phyloP scores from a whole-genome alignment of 1,140 invertebrate genomes.

The Euwallacea fornicatus region DNA sequence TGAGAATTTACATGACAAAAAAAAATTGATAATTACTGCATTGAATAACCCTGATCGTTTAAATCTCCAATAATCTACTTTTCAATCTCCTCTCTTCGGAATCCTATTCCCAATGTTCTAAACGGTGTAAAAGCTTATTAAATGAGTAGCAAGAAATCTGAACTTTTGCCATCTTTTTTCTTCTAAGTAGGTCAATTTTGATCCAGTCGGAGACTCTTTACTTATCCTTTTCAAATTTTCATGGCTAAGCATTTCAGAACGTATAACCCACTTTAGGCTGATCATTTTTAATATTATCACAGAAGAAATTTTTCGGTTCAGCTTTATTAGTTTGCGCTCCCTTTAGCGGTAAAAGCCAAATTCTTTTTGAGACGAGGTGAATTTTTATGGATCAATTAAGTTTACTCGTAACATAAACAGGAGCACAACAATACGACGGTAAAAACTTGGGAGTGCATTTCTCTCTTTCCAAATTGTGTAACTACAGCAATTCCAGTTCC shows the following conservation, averaged over 20 bases:
- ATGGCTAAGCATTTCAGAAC: constrained; percentile 30
- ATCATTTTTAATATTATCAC: constrained; percentile 15
- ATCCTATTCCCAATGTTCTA: too few relatives aligned
- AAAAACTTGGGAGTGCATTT: too few relatives aligned
- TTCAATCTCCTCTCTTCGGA: too few relatives aligned
- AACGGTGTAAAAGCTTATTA: neutral
- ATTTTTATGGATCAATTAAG: neutral
- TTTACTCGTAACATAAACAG: neutral
- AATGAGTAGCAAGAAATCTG: neutral
- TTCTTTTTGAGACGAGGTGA: neutral
- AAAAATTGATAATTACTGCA: too few relatives aligned
- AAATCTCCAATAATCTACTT: too few relatives aligned
- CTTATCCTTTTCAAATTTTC: constrained; percentile 33
- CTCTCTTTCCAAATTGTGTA: neutral
- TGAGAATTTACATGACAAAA: too few relatives aligned
- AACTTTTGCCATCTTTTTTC: constrained; percentile 9
- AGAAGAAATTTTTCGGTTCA: constrained; percentile 8
- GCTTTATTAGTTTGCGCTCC: neutral
- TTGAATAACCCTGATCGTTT: too few relatives aligned
- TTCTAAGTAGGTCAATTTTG: constrained; percentile 30
- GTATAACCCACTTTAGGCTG: constrained; percentile 20
- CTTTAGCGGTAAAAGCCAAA: neutral
- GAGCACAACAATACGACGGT: neutral
- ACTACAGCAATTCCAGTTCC: neutral
- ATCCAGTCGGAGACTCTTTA: constrained; percentile 16